These are phyloP conservation scores for Stenichneumon culpator DNA, from an alignment of 2,888 invertebrate species.

Conservation along the genomic window DNA sequence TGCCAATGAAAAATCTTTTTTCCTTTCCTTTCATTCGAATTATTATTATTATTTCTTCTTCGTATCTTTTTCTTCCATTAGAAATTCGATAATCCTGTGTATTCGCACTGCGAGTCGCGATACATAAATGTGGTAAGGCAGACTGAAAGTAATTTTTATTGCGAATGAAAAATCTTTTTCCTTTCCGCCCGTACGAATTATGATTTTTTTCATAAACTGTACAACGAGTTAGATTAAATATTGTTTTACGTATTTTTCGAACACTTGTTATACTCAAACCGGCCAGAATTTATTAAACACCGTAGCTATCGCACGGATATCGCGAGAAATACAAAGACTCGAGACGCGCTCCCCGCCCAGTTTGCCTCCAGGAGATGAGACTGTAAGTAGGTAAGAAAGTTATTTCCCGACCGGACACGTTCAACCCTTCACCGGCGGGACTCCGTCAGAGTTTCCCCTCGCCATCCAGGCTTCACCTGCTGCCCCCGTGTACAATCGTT, in stretches of 20 bases:
- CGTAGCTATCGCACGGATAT: conserved; percentile 1
- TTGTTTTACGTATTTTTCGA: background rate
- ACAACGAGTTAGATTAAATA: too few species aligned
- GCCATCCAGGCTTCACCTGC: background rate
- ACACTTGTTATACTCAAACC: background rate
- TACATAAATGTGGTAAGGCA: too few species aligned
- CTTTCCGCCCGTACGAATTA: too few species aligned
- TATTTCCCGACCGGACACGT: conserved; percentile 85
- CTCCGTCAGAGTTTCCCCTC: conserved; percentile 27
- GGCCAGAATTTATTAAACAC: background rate
- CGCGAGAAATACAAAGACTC: conserved; percentile 69
- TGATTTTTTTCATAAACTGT: background rate
- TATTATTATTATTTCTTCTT: too few species aligned
- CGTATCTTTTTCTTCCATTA: too few species aligned
- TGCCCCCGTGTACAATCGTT: conserved; percentile 9
- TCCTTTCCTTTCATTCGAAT: too few species aligned
- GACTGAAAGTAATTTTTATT: too few species aligned
- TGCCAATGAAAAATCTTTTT: too few species aligned
- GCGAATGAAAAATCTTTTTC: too few species aligned
- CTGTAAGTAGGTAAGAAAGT: conserved; percentile 85
- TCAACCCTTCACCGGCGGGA: conserved; percentile 80
- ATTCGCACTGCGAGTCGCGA: too few species aligned
- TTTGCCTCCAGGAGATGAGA: conserved; percentile 84
- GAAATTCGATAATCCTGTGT: background rate
- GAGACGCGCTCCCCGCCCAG: conserved; percentile 78